Conservation (phyloP, 2,113 vertebrate genomes). For the Grallaria varia region DNA sequence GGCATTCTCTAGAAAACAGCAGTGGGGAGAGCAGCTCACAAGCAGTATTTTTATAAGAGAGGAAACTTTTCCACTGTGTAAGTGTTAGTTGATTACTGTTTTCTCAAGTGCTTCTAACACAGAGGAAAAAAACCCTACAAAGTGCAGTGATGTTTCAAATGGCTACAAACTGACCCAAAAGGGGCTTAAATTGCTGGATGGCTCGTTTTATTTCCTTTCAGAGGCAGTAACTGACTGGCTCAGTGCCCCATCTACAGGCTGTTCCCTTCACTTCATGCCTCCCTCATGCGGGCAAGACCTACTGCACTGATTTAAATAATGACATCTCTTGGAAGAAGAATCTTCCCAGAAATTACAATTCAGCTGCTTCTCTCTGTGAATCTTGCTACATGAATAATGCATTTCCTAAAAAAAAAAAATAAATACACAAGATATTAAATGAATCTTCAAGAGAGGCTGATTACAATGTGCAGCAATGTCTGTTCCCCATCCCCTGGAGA, state of each 20-base stretch:
- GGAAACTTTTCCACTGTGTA: not conserved
- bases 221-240: not conserved
- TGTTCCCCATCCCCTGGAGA: constrained; percentile 11
- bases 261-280: not conserved
- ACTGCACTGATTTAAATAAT: constrained; percentile 60
- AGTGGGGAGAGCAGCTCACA: not conserved
- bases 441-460: constrained; percentile 50
- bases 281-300: not conserved
- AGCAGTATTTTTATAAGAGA: constrained; percentile 8
- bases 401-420: constrained; percentile 62
- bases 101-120: not conserved
- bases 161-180: not conserved
- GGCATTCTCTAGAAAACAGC: not conserved
- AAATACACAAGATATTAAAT: constrained; percentile 55
- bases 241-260: constrained; percentile 1
- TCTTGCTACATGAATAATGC: constrained; percentile 64
- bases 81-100: not conserved
- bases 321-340: constrained; percentile 34
- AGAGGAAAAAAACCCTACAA: not conserved
- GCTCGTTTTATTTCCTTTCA: not conserved
- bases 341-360: constrained; percentile 63
- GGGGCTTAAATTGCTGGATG: not conserved
- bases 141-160: constrained; percentile 7
- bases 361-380: constrained; percentile 46
- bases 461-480: constrained; percentile 31